phyloP scores from a whole-genome alignment of 2,113 vertebrate genomes.

The Erpornis zantholeuca region DNA sequence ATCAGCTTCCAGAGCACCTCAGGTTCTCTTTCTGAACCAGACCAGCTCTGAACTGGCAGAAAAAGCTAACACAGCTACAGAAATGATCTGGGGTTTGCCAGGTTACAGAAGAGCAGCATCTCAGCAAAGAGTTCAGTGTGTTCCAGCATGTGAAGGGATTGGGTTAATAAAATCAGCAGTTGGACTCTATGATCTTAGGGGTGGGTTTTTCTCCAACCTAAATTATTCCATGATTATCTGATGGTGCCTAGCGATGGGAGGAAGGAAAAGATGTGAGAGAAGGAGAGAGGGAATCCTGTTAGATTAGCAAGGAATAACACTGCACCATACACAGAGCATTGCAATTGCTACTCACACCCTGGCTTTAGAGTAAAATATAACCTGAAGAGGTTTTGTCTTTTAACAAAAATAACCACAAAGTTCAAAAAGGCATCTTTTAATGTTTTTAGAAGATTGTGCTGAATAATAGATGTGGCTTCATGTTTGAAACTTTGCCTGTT shows the following conservation, averaged over 20 bases:
- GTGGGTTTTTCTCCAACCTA: neutral
- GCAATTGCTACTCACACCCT: neutral
- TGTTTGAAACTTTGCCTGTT: slow-evolving; percentile 52
- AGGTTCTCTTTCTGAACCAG: neutral
- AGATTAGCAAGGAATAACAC: neutral
- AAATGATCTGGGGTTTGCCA: neutral
- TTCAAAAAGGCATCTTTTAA: slow-evolving; percentile 51
- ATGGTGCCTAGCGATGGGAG: neutral
- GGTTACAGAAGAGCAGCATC: neutral
- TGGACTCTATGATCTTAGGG: neutral
- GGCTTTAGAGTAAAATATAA: slow-evolving; percentile 9
- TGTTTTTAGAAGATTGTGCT: slow-evolving; percentile 50
- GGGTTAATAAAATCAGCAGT: neutral
- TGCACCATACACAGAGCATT: neutral
- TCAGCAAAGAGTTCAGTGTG: rapidly evolving
- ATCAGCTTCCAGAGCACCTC: neutral
- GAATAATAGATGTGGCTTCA: slow-evolving; percentile 62
- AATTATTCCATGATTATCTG: neutral
- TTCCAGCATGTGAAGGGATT: neutral
- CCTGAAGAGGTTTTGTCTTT: slow-evolving; percentile 19
- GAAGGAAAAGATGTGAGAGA: neutral
- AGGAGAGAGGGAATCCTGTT: neutral
- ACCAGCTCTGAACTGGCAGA: neutral
- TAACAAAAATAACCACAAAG: slow-evolving; percentile 62
- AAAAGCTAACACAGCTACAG: neutral